Evolutionary conservation across 2,888 invertebrate genomes (phyloP), one percentile per base, ranked within the genome.

Genomic region (Julus scandinavius): DNA sequence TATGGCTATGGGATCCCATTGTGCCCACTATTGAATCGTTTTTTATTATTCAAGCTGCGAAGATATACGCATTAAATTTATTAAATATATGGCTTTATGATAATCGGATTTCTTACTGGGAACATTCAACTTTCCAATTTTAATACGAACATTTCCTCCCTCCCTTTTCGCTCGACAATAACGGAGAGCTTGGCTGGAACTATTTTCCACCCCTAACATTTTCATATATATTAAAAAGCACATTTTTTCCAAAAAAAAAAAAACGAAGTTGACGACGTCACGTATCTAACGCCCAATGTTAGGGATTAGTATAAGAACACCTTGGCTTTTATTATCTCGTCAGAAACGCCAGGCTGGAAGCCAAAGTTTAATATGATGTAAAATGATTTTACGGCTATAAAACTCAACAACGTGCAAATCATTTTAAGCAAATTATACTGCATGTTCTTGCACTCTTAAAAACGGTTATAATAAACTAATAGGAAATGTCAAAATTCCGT

Each of bases 221-320:
- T 72, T 20, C n/a, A 72, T 72, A 72, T 72, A 72, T 72, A 72
- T 72, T 72, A 72, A 72, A 72, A 72, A 20, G 63, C 63, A 72
- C 20, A 72, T 72, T 72, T 72, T 72, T 17, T 9, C 63, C 5
- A 20, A 0, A 45, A 45, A 45, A 45, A 20, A 20, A 72, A 63
- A 20, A 54, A 49, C 6, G 49, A 49, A 15, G 54, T 20, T 20
- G 20, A 72, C 5, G 63, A 72, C 63, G 63, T 72, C 63, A 72
- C 20, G 11, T 63, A 45, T 45, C n/a, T n/a, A 63, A 63, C 17
- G 58, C 58, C 2, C 58, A 1, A 72, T 7, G 20, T 72, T 6
- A 72, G 7, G 20, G 63, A 72, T 72, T 20, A 72, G 20, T n/a
- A n/a, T 63, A 6, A n/a, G n/a, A 15, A 63, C 63, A n/a, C 63